Evolutionary conservation across 2,888 invertebrate genomes (phyloP), one percentile per base, ranked within the genome.

Genomic region (Dyspetes luteomarginatus): DNA sequence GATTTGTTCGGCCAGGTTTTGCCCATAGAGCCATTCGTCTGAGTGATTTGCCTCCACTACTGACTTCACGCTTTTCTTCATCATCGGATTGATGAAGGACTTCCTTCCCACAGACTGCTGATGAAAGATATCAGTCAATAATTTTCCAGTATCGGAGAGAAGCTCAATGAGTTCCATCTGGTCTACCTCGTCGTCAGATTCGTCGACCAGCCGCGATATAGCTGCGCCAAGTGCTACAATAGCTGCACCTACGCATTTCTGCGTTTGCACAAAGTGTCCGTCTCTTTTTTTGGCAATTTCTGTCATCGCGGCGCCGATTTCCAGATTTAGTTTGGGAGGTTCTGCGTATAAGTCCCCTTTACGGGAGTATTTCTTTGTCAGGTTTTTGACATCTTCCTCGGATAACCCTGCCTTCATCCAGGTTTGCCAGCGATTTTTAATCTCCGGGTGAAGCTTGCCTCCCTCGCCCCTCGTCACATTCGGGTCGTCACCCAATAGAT

Each of bases 11-110:
- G 77, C 68, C 2, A 80, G 43, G 3, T 80, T 77, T 24, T 64
- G n/a, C 4, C 80, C 82, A 19, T 82, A 78, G 4, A 80, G 41
- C 74, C 74, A 82, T 65, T 78, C 75, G 12, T 74, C 65, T 4
- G 74, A 58, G 5, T 60, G 41, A 0, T 19, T 4, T 3, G 79
- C 9, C 4, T 80, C 79, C 0, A 77, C 45, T 0, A 60, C 4
- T 0, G 50, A 41, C 52, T 82, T 79, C 0, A 82, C 60, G 2
- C 15, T 52, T 65, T 80, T 82, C 0, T 78, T 82, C 78, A 82
- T 67, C 7, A 80, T 43, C 12, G 79, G 77, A 1, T 73, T 77
- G 24, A 64, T 75, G 22, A 65, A 75, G 0, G 65, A 55, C 22
- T 76, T 76, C 50, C 68, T 50, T 24, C 28, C 64, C 19, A 43